Evolutionary conservation across 2,888 invertebrate genomes (phyloP).

Genomic region (Catocala sponsa): DNA sequence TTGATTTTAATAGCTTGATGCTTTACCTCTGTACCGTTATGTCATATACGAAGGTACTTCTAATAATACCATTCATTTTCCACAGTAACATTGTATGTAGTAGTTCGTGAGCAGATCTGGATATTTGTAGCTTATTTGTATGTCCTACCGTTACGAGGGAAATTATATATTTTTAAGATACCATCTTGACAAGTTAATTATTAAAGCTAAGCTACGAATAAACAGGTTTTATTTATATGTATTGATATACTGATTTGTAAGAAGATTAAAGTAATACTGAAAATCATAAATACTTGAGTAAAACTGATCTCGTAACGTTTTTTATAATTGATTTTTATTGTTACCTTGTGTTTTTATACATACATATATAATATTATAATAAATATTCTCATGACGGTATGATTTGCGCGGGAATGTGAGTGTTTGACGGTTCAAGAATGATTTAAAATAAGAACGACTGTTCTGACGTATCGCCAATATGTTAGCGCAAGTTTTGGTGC

Average conservation of each 20-base stretch:
- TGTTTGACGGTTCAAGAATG: background rate
- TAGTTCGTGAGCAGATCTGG: slow-evolving; percentile 32
- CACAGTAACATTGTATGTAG: slow-evolving; percentile 32
- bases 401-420: slow-evolving; percentile 23
- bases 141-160: background rate
- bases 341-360: slow-evolving; percentile 28
- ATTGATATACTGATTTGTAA: slow-evolving; percentile 41
- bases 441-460: background rate
- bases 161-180: slow-evolving; percentile 13
- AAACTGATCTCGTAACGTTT: slow-evolving; percentile 48
- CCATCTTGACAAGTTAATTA: slow-evolving; percentile 12
- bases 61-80: slow-evolving; percentile 40
- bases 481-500: slow-evolving; percentile 4
- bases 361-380: slow-evolving; percentile 2
- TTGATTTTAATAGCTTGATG: slow-evolving; percentile 55
- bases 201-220: slow-evolving; percentile 35
- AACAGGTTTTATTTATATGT: slow-evolving; percentile 32
- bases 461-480: slow-evolving; percentile 3
- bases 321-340: slow-evolving; percentile 30
- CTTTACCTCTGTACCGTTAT: slow-evolving; percentile 46
- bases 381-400: slow-evolving; percentile 34
- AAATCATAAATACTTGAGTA: slow-evolving; percentile 30
- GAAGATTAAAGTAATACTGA: slow-evolving; percentile 53
- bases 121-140: slow-evolving; percentile 38
- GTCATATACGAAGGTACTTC: slow-evolving; percentile 39